phyloP scores from a whole-genome alignment of 1,140 invertebrate genomes.

The Drosophila arizonae region DNA sequence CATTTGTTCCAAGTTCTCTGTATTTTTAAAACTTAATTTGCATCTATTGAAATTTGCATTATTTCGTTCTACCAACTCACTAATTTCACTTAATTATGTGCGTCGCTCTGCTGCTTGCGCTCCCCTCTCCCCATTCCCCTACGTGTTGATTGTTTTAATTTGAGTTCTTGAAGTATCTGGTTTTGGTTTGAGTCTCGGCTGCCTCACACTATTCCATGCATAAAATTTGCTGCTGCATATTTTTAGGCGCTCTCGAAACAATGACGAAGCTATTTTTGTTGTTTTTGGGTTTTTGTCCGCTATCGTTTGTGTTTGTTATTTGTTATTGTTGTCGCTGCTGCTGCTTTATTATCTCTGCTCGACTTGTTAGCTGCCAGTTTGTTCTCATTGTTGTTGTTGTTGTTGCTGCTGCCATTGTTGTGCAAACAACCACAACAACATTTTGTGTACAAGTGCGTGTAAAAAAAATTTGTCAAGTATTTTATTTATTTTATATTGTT shows the following conservation, averaged over 20 bases:
- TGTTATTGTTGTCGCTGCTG: slow-evolving; percentile 31
- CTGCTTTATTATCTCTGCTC: slow-evolving; percentile 64
- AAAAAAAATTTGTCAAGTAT: slow-evolving; percentile 47
- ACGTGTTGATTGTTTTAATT: neutral
- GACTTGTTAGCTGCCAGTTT: slow-evolving; percentile 60
- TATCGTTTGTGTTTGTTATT: slow-evolving; percentile 40
- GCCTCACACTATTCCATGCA: slow-evolving; percentile 22
- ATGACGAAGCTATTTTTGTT: slow-evolving; percentile 42
- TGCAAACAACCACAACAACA: slow-evolving; percentile 27
- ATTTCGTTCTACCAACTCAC: slow-evolving; percentile 50
- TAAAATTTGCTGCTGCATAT: slow-evolving; percentile 54
- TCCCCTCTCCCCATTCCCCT: neutral
- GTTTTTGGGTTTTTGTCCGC: slow-evolving; percentile 2
- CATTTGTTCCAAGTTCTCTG: neutral
- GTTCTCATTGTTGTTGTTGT: slow-evolving; percentile 39
- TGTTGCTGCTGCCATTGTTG: slow-evolving; percentile 47
- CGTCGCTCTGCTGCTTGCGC: slow-evolving; percentile 10
- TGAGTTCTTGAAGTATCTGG: neutral
- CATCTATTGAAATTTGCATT: slow-evolving; percentile 67
- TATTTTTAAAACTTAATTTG: slow-evolving; percentile 31
- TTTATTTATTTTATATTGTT: slow-evolving; percentile 39
- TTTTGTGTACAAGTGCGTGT: slow-evolving; percentile 7
- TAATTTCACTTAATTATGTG: slow-evolving; percentile 76
- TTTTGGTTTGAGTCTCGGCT: slow-evolving; percentile 29
- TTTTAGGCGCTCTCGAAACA: slow-evolving; percentile 49